Evolutionary conservation across 1,140 invertebrate genomes (phyloP).

Genomic region (Melanaphis sacchari): DNA sequence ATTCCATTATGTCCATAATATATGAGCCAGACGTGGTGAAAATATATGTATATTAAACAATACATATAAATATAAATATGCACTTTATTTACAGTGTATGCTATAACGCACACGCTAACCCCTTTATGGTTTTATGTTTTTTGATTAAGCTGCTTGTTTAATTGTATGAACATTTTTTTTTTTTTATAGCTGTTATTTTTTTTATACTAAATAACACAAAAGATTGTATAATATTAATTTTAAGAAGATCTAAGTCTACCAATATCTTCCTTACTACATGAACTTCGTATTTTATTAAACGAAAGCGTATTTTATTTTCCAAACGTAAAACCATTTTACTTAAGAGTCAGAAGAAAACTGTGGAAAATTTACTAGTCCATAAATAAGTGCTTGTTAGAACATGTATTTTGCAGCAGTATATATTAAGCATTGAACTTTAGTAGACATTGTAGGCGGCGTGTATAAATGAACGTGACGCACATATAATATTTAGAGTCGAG

Average conservation of each 20-base stretch:
- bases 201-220: background rate
- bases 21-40: background rate
- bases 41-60: background rate
- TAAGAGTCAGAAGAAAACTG: background rate
- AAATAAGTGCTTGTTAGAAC: conserved; percentile 7
- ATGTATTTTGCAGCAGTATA: background rate
- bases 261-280: background rate
- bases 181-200: background rate
- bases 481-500: background rate
- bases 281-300: background rate
- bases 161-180: conserved; percentile 11
- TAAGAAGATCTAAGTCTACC: background rate
- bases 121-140: conserved; percentile 27
- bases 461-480: conserved; percentile 41
- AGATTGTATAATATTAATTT: background rate
- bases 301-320: background rate
- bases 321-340: background rate
- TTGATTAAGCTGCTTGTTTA: conserved; percentile 17
- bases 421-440: background rate
- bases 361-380: conserved; percentile 10
- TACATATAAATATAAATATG: background rate
- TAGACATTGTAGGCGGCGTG: background rate
- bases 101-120: background rate
- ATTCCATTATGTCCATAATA: background rate
- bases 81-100: conserved; percentile 35